These are phyloP conservation scores for Psephotus haematonotus DNA, from an alignment of 2,113 vertebrate genomes.

Conservation along the genomic window DNA sequence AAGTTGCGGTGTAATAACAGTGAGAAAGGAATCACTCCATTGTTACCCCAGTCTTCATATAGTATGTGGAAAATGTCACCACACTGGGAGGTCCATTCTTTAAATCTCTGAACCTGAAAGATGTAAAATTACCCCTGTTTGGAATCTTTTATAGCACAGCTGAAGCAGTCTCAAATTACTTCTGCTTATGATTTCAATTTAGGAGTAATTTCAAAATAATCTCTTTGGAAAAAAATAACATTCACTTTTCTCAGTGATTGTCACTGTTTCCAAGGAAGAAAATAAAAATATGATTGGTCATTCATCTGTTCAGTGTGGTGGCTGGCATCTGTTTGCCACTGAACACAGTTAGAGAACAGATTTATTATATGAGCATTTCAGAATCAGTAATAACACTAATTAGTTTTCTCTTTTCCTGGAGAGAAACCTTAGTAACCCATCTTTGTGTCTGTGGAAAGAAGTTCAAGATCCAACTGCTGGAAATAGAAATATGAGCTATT, in stretches of 20 bases:
- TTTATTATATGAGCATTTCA: conserved; percentile 30
- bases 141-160: background rate
- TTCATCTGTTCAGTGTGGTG: conserved; percentile 14
- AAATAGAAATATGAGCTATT: background rate
- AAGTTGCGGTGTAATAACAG: background rate
- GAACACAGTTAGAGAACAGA: conserved; percentile 7
- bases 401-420: conserved; percentile 34
- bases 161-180: conserved; percentile 23
- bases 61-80: background rate
- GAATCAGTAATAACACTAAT: conserved; percentile 28
- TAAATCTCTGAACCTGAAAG: background rate
- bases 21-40: background rate
- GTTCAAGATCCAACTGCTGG: background rate
- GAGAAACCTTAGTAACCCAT: background rate
- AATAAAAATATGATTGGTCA: conserved; percentile 42
- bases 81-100: background rate
- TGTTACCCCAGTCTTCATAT: background rate
- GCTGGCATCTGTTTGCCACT: conserved; percentile 9
- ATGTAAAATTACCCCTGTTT: background rate
- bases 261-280: conserved; percentile 15
- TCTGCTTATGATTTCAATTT: conserved; percentile 37
- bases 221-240: background rate
- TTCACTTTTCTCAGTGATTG: conserved; percentile 24
- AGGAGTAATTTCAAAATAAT: conserved; percentile 47
- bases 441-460: background rate